Conservation (phyloP, 2,888 invertebrate species). For the Ernsta delagoae region DNA sequence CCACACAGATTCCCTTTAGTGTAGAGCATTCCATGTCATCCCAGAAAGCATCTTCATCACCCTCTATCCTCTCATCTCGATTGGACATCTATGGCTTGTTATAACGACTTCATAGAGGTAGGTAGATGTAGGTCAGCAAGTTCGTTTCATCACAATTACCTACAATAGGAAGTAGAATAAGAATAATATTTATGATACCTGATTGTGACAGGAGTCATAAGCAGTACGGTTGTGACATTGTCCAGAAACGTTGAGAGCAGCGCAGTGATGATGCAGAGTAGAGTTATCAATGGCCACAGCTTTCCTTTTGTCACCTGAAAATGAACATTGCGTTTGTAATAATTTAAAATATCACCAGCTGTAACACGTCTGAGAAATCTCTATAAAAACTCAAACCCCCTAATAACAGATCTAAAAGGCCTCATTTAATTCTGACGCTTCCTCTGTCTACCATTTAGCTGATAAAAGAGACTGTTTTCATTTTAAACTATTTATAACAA, state of each 20-base stretch:
- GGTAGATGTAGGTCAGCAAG: too few relatives aligned
- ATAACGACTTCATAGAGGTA: too few relatives aligned
- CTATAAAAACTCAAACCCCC: background rate
- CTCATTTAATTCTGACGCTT: background rate
- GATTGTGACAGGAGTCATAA: constrained; percentile 95
- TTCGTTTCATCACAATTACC: too few relatives aligned
- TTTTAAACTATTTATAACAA: too few relatives aligned
- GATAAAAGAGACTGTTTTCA: too few relatives aligned
- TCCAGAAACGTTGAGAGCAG: constrained; percentile 93
- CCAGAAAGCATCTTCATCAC: too few relatives aligned
- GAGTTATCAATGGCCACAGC: constrained; percentile 93
- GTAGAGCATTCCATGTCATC: too few relatives aligned
- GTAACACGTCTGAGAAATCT: background rate
- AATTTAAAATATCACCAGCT: background rate
- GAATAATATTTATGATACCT: constrained; percentile 70
- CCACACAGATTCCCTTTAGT: too few relatives aligned
- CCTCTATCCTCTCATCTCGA: too few relatives aligned
- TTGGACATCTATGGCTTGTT: too few relatives aligned
- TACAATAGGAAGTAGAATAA: too few relatives aligned
- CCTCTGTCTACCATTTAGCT: background rate
- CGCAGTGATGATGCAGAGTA: constrained; percentile 91
- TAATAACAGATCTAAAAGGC: background rate
- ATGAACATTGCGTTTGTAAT: background rate
- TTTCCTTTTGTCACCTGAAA: constrained; percentile 91
- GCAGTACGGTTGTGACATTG: constrained; percentile 94